phyloP scores from a whole-genome alignment of 2,888 invertebrate genomes.

The Spisula solida region DNA sequence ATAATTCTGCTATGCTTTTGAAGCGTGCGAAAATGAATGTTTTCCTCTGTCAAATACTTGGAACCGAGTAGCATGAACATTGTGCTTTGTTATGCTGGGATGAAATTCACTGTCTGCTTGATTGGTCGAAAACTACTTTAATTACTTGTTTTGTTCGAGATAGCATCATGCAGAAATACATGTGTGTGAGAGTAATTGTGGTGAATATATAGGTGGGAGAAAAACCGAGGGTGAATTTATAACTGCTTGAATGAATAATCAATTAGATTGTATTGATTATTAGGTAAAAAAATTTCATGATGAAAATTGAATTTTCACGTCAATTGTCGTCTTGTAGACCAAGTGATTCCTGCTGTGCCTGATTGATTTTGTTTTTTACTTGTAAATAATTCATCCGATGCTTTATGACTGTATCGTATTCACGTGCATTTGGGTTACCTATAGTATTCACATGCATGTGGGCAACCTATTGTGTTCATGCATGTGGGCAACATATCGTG shows the following conservation, averaged over 20 bases:
- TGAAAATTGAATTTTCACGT: slow-evolving; percentile 18
- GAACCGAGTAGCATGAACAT: neutral
- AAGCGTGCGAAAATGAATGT: neutral
- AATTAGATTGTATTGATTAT: neutral
- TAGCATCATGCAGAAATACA: neutral
- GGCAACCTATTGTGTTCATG: neutral
- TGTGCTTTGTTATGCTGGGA: neutral
- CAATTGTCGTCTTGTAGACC: neutral
- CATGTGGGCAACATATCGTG: neutral
- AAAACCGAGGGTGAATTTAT: neutral
- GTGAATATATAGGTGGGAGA: neutral
- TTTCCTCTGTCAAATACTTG: slow-evolving; percentile 15
- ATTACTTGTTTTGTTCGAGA: slow-evolving; percentile 1
- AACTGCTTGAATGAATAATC: neutral
- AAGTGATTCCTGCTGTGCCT: neutral
- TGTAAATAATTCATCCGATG: neutral
- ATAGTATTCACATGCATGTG: neutral
- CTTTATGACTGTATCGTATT: neutral
- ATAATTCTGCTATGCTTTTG: neutral
- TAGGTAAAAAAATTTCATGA: neutral
- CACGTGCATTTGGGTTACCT: neutral
- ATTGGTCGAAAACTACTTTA: neutral
- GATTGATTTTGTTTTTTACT: slow-evolving; percentile 17
- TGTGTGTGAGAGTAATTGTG: neutral
- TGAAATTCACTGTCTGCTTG: slow-evolving; percentile 10